Evolutionary conservation across 2,888 invertebrate species (phyloP).

Genomic region (Nymphalis polychloros): DNA sequence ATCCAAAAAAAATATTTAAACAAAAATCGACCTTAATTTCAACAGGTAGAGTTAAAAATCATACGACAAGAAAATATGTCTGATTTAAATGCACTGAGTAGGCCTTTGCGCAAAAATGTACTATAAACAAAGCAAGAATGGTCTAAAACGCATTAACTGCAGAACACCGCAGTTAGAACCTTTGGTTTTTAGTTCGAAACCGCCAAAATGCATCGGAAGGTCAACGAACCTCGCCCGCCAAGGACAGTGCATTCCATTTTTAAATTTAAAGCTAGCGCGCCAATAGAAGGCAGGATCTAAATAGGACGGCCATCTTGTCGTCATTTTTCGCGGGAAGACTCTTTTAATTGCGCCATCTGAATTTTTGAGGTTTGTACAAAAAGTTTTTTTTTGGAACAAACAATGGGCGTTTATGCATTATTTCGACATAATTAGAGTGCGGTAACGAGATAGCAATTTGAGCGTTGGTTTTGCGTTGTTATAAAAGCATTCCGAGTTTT

Average conservation of each 20-base stretch:
- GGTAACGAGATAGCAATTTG: conserved; percentile 46
- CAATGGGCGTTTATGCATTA: conserved; percentile 72
- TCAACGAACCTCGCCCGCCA: conserved; percentile 75
- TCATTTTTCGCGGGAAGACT: conserved; percentile 65
- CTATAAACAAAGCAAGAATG: conserved; percentile 50
- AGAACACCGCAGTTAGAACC: conserved; percentile 50
- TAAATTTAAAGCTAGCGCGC: conserved; percentile 78
- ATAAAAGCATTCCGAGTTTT: conserved; percentile 27
- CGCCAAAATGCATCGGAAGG: conserved; percentile 81
- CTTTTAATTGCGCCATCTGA: conserved; percentile 64
- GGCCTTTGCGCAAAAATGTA: conserved; percentile 46
- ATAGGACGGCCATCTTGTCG: conserved; percentile 78
- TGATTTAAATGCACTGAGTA: conserved; percentile 40
- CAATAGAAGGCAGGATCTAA: conserved; percentile 80
- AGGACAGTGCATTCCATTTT: conserved; percentile 82
- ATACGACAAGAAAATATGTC: conserved; percentile 37
- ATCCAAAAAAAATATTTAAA: conserved; percentile 33
- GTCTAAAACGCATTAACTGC: conserved; percentile 49
- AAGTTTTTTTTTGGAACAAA: conserved; percentile 57
- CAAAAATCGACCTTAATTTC: conserved; percentile 41
- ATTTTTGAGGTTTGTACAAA: conserved; percentile 60
- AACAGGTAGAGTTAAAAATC: conserved; percentile 43
- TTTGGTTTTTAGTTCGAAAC: conserved; percentile 61
- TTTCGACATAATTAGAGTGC: conserved; percentile 75
- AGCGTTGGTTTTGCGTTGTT: conserved; percentile 19